Evolutionary conservation across 1,140 invertebrate genomes (phyloP).

Genomic region (Pseudomyrmex concolor): DNA sequence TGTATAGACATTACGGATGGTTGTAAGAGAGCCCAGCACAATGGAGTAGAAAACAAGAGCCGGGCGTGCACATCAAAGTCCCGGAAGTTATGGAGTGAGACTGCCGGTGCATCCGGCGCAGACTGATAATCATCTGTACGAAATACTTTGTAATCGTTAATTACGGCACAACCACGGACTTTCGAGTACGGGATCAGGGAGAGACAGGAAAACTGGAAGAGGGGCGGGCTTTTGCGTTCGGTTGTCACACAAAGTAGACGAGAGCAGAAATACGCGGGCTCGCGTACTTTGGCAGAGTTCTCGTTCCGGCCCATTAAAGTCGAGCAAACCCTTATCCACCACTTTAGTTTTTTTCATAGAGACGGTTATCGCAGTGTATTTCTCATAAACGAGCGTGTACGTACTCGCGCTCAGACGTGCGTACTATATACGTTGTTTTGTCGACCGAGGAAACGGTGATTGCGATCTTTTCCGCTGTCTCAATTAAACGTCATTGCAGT

Average conservation of each 20-base stretch:
- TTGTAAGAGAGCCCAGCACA: slow-evolving; percentile 72
- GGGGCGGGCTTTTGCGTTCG: slow-evolving; percentile 64
- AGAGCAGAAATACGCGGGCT: slow-evolving; percentile 50
- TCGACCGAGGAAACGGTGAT: not conserved
- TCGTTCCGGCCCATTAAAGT: slow-evolving; percentile 66
- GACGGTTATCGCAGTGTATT: slow-evolving; percentile 69
- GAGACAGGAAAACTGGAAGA: slow-evolving; percentile 16
- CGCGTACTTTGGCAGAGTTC: slow-evolving; percentile 55
- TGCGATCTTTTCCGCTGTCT: not conserved
- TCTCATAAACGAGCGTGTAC: slow-evolving; percentile 52
- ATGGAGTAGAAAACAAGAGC: slow-evolving; percentile 81
- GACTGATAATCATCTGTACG: slow-evolving; percentile 85
- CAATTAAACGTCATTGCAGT: not conserved
- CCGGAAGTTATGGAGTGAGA: slow-evolving; percentile 82
- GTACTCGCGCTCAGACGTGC: slow-evolving; percentile 27
- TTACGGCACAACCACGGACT: slow-evolving; percentile 76
- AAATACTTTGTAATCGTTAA: slow-evolving; percentile 85
- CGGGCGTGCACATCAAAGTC: slow-evolving; percentile 79
- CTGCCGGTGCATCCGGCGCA: slow-evolving; percentile 81
- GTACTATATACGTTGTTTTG: not conserved
- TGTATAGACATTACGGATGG: slow-evolving; percentile 35
- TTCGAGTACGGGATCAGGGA: slow-evolving; percentile 67
- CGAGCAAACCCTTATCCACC: slow-evolving; percentile 66
- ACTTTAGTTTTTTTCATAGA: slow-evolving; percentile 67
- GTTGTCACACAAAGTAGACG: slow-evolving; percentile 56